phyloP scores from a whole-genome alignment of 2,113 vertebrate genomes.

The Coracopsis vasa region DNA sequence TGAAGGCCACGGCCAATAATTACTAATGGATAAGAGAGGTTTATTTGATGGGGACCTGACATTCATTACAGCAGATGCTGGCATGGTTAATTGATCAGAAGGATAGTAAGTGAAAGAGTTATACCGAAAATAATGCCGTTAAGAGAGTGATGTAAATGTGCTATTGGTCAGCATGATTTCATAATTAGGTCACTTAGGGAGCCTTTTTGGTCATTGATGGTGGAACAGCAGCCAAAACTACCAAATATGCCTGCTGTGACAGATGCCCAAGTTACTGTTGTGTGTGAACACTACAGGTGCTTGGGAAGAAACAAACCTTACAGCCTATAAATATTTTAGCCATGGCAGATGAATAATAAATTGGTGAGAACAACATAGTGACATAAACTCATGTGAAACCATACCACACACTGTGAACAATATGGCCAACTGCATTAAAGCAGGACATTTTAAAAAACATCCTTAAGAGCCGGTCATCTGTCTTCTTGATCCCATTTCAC shows the following conservation, averaged over 20 bases:
- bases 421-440: conserved; percentile 46
- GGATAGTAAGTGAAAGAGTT: background rate
- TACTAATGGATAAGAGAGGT: background rate
- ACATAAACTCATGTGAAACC: conserved; percentile 59
- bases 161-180: conserved; percentile 22
- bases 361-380: conserved; percentile 47
- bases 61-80: background rate
- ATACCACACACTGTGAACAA: conserved; percentile 65
- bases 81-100: conserved; percentile 26
- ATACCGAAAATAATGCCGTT: background rate
- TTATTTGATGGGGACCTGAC: conserved; percentile 9
- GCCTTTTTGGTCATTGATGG: background rate
- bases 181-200: background rate
- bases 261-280: conserved; percentile 23
- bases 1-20: background rate
- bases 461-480: conserved; percentile 12
- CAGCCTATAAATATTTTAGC: conserved; percentile 57
- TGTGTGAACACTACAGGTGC: conserved; percentile 37
- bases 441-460: conserved; percentile 12
- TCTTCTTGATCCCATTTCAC: background rate
- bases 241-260: conserved; percentile 2
- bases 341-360: conserved; percentile 64
- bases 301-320: conserved; percentile 35
- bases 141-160: background rate
- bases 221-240: background rate